Evolutionary conservation across 2,113 vertebrate genomes (phyloP).

Genomic region (Ameiurus melas): DNA sequence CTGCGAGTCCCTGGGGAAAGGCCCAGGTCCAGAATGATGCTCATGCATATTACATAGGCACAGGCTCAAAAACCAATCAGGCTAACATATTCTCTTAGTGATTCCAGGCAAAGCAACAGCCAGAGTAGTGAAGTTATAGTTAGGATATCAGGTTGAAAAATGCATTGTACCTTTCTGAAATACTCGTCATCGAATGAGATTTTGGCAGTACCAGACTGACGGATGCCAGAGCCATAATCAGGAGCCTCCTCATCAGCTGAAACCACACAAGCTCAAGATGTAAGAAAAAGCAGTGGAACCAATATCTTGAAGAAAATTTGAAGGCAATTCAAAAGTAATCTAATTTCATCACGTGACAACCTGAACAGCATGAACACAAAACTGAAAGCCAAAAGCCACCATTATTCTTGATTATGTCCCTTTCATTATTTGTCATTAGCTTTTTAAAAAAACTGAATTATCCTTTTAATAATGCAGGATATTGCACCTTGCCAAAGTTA

Average conservation of each 20-base stretch:
- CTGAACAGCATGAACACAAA: background rate
- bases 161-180: slow-evolving; percentile 85
- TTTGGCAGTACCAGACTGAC: slow-evolving; percentile 97
- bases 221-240: slow-evolving; percentile 95
- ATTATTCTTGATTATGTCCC: background rate
- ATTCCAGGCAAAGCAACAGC: background rate
- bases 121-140: background rate
- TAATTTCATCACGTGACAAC: background rate
- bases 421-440: background rate
- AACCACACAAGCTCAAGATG: background rate
- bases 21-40: background rate
- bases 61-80: background rate
- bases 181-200: slow-evolving; percentile 98
- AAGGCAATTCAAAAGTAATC: background rate
- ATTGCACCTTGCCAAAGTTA: too few species aligned
- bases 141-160: background rate
- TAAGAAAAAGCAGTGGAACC: background rate
- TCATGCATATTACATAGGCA: background rate
- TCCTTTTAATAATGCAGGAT: background rate
- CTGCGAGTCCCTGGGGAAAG: background rate
- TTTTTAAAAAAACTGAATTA: background rate
- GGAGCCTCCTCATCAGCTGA: slow-evolving; percentile 96
- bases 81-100: background rate
- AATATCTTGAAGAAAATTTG: background rate
- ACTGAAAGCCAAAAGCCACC: background rate